A percentile compares a stretch with the other conserved stretches of the same genome.
Evolutionary conservation across 2,797 vertebrate species (phyloP).

Genomic region (Ctenosaura bakeri): DNA sequence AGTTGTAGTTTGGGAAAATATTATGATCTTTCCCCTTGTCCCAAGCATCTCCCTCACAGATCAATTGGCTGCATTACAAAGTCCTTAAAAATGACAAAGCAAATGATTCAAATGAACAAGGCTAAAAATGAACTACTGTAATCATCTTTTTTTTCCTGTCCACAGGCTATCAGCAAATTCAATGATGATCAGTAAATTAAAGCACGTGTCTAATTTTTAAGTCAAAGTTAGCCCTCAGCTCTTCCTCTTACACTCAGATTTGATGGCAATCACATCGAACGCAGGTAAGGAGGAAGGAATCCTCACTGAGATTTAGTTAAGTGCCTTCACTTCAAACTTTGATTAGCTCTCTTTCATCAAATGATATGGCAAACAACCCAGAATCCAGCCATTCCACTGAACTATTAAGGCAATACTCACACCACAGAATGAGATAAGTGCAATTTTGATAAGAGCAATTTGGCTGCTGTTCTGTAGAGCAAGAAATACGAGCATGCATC

Average conservation of each 20-base stretch:
- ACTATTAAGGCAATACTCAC: slow-evolving; percentile 47
- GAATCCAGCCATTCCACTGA: slow-evolving; percentile 20
- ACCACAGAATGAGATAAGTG: slow-evolving; percentile 42
- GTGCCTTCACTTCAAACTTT: slow-evolving; percentile 43
- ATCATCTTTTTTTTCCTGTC: slow-evolving; percentile 40
- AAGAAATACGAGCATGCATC: slow-evolving; percentile 18
- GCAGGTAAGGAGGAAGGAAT: slow-evolving; percentile 21
- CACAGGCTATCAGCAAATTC: slow-evolving; percentile 48
- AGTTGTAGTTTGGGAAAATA: slow-evolving; percentile 29
- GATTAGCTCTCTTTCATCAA: slow-evolving; percentile 42
- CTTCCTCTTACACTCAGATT: slow-evolving; percentile 50
- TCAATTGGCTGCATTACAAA: neutral
- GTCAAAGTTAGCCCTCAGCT: slow-evolving; percentile 28
- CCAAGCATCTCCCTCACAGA: slow-evolving; percentile 13
- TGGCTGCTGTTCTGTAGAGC: slow-evolving; percentile 33
- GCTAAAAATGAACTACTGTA: slow-evolving; percentile 35
- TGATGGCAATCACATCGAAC: slow-evolving; percentile 34
- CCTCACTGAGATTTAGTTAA: slow-evolving; percentile 27
- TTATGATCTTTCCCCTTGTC: neutral
- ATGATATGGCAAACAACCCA: slow-evolving; percentile 39
- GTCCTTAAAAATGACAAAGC: slow-evolving; percentile 3
- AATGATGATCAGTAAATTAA: slow-evolving; percentile 39
- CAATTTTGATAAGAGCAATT: slow-evolving; percentile 30
- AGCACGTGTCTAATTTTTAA: slow-evolving; percentile 36
- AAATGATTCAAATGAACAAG: slow-evolving; percentile 29